Percentiles rank a stretch among this genome's conserved stretches.
Evolutionary conservation across 2,888 invertebrate species (phyloP).

Genomic region (Yponomeuta cagnagella): DNA sequence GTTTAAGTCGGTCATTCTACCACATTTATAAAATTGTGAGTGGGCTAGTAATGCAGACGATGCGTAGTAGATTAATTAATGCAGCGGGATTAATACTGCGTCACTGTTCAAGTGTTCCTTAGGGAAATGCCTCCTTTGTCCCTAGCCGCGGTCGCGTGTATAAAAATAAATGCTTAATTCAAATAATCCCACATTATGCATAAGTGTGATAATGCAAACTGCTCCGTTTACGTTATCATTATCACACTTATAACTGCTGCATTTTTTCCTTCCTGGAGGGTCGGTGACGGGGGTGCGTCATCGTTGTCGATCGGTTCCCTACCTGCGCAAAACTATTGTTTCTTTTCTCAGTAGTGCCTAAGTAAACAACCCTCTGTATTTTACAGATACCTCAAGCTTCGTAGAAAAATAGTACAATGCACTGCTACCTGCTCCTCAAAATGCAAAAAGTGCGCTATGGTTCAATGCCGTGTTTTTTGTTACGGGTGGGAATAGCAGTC

Average conservation of each 20-base stretch:
- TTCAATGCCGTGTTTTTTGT: constrained; percentile 14
- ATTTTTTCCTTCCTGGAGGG: constrained; percentile 2
- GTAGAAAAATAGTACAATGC: constrained; percentile 35
- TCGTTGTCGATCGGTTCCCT: constrained; percentile 31
- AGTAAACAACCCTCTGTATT: no score
- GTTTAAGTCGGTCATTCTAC: no score
- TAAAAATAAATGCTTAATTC: neutral
- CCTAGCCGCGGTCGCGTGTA: neutral
- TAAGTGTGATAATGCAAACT: no score
- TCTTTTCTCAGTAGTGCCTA: neutral
- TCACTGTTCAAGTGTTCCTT: no score
- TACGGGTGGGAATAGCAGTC: constrained; percentile 12
- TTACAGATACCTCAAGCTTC: constrained; percentile 19
- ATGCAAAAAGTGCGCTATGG: constrained; percentile 12
- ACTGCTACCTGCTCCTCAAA: constrained; percentile 34
- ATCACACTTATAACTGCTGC: constrained; percentile 17
- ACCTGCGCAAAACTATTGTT: constrained; percentile 43
- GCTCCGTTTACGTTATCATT: no score
- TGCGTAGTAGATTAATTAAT: no score
- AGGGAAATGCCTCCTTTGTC: neutral
- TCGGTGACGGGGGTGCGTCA: constrained; percentile 24
- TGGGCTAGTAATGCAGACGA: no score
- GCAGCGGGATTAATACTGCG: no score
- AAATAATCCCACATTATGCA: neutral
- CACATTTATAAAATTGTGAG: no score